Conservation (phyloP, 2,888 invertebrate species). For the Escarpia spicata region DNA sequence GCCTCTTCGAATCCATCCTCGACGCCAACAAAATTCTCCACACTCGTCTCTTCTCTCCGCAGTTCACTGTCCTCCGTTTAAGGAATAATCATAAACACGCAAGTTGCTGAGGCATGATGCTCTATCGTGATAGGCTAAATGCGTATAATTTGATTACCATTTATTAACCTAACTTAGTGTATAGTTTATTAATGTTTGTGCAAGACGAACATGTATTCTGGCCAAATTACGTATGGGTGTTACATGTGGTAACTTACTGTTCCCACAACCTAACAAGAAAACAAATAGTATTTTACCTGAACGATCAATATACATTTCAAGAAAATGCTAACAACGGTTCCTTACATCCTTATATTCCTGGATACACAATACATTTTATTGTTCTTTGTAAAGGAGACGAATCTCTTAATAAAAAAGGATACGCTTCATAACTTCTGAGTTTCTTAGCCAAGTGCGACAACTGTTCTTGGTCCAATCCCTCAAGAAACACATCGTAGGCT, state of each 20-base stretch:
- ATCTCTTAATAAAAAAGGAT: neutral
- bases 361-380: too few species aligned
- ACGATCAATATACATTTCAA: neutral
- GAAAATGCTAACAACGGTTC: neutral
- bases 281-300: neutral
- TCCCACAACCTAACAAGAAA: neutral
- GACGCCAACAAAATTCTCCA: too few species aligned
- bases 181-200: neutral
- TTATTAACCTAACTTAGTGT: neutral
- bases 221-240: neutral
- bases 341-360: too few species aligned
- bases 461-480: neutral
- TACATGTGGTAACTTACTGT: neutral
- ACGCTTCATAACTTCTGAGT: neutral
- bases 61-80: neutral
- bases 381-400: neutral
- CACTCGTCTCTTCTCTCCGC: too few species aligned
- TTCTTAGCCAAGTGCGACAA: neutral
- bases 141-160: neutral
- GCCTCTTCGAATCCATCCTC: too few species aligned
- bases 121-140: neutral
- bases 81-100: neutral
- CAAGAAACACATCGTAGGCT: neutral
- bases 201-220: neutral
- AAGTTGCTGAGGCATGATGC: neutral